Conservation (phyloP, 2,113 vertebrate species). For the Oryzias woworae region DNA sequence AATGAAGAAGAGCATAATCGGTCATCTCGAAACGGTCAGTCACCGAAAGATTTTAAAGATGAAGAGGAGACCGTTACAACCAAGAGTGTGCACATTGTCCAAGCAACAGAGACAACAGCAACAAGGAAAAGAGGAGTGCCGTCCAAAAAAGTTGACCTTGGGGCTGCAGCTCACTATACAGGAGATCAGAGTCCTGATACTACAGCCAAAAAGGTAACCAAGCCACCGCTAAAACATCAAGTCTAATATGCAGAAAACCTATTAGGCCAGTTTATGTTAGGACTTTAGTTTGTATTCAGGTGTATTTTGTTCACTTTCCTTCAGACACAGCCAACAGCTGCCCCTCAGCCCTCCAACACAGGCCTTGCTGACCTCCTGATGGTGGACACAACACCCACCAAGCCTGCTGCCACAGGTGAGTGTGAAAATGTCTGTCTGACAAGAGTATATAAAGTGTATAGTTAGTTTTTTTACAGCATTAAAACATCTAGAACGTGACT, state of each 20-base stretch:
- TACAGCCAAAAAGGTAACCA: slow-evolving; percentile 79
- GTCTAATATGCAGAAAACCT: background rate
- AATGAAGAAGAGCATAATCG: slow-evolving; percentile 84
- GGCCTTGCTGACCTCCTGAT: slow-evolving; percentile 88
- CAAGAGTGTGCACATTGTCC: slow-evolving; percentile 90
- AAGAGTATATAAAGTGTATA: too few relatives aligned
- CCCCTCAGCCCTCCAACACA: slow-evolving; percentile 76
- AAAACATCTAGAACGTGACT: too few relatives aligned
- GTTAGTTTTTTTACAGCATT: too few relatives aligned
- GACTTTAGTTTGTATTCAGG: slow-evolving; percentile 1
- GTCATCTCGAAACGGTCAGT: slow-evolving; percentile 79
- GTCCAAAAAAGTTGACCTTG: slow-evolving; percentile 93
- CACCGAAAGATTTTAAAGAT: slow-evolving; percentile 92
- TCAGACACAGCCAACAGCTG: slow-evolving; percentile 65
- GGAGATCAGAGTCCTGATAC: slow-evolving; percentile 83
- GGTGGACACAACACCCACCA: slow-evolving; percentile 76
- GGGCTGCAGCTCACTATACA: slow-evolving; percentile 93
- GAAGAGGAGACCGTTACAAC: slow-evolving; percentile 94
- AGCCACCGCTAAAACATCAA: background rate
- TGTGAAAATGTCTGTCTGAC: too few relatives aligned
- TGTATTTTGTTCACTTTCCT: background rate
- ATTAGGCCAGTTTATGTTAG: background rate
- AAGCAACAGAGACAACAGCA: slow-evolving; percentile 93
- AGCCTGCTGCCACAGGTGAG: slow-evolving; percentile 78
- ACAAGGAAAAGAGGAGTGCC: slow-evolving; percentile 91